phyloP scores from a whole-genome alignment of 1,140 invertebrate genomes.

The Capitella teleta region DNA sequence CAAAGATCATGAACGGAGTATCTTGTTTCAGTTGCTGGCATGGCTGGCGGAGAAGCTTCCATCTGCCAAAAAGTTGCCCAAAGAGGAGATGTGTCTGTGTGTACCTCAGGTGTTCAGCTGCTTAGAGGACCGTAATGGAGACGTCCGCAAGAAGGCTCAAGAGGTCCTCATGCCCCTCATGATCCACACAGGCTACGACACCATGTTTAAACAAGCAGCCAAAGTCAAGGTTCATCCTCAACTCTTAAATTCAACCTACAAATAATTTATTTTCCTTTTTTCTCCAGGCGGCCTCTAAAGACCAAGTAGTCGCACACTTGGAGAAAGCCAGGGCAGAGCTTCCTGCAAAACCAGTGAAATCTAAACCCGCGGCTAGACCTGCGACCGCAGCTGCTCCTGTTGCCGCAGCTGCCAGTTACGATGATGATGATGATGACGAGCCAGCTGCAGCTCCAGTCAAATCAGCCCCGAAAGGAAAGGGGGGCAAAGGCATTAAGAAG shows the following conservation, averaged over 20 bases:
- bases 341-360: slow-evolving; percentile 54
- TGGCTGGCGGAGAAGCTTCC: slow-evolving; percentile 76
- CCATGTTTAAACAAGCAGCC: slow-evolving; percentile 51
- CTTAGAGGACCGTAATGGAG: slow-evolving; percentile 79
- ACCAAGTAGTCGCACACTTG: slow-evolving; percentile 61
- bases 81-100: slow-evolving; percentile 69
- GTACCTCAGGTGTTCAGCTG: slow-evolving; percentile 69
- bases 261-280: not conserved
- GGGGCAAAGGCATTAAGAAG: not conserved
- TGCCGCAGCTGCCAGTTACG: not conserved
- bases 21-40: slow-evolving; percentile 50
- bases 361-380: slow-evolving; percentile 5
- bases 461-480: slow-evolving; percentile 47
- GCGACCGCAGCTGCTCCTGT: not conserved
- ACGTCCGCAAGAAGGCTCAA: slow-evolving; percentile 78
- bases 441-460: slow-evolving; percentile 63
- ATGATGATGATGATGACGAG: not conserved
- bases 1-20: not conserved
- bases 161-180: slow-evolving; percentile 83
- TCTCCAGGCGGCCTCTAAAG: slow-evolving; percentile 63
- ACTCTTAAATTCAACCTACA: not conserved
- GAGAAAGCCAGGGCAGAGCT: slow-evolving; percentile 76
- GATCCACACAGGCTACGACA: slow-evolving; percentile 79
- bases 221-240: slow-evolving; percentile 41
- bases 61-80: slow-evolving; percentile 49